Evolutionary conservation across 2,113 vertebrate species (phyloP), one percentile per base, ranked within the genome.

Genomic region (Dendrocopos noguchii): DNA sequence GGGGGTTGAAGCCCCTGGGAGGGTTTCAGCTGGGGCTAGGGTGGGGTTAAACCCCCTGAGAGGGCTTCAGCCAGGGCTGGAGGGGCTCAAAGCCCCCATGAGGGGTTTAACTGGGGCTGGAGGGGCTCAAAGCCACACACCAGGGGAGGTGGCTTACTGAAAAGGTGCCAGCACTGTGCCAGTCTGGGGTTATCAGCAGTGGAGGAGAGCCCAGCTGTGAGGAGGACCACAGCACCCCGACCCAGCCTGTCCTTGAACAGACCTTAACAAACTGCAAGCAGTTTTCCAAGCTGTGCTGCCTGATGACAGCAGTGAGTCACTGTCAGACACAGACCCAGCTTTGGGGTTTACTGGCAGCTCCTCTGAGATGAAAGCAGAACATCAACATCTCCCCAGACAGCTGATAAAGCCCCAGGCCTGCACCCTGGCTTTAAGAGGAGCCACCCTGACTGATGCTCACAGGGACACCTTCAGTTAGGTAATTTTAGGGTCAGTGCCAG

Each of bases 91-190:
- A 11, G 11, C 22, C 50, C 50, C 22, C 24, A 22, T 24, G 50
- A 52, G 22, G 50, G 50, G 21, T 24, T 52, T 6, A 52, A 22
- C 50, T 52, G 50, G 22, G 22, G 50, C 28, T 56, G 53, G 53
- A 55, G 53, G 53, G 27, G 25, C 15, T 56, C 55, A 56, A 29
- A 29, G 8, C 53, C 63, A 2, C 1, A 15, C 6, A 1, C 0
- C 1, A 10, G 10, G 39, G 42, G 31, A 33, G 22, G n/a, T 7
- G 42, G 25, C 13, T 42, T 68, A 27, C 24, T 24, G 8, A 6
- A n/a, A 1, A 12, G 67, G 25, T 17, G 34, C 11, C 25, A 80
- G 24, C 18, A 18, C 17, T 34, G 9, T 42, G 47, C 47, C 47
- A 50, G 47, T 21, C 57, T 34, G 87, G 60, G 66, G 5, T 67